Percentiles rank a stretch among this genome's conserved stretches.
Conservation (phyloP, 2,888 invertebrate genomes). For the Gibbula magus region DNA sequence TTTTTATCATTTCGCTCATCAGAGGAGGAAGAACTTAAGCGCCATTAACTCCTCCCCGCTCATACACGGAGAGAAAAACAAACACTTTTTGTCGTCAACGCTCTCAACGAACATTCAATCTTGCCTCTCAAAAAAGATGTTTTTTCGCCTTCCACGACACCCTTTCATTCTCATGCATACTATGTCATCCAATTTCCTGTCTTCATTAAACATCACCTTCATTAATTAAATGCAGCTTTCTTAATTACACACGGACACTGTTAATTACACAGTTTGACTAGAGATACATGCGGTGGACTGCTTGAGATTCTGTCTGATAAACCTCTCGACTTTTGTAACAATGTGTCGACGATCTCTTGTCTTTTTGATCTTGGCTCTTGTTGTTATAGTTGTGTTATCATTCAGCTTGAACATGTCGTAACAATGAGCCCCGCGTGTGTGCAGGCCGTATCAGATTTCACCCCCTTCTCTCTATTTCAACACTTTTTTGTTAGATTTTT, state of each 20-base stretch:
- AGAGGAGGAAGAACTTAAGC: background rate
- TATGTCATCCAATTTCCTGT: background rate
- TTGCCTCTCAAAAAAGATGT: background rate
- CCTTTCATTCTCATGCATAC: background rate
- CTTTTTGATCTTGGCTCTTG: background rate
- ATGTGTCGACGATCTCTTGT: background rate
- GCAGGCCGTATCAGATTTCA: no score
- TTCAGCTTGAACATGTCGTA: no score
- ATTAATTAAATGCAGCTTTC: background rate
- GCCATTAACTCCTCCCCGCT: background rate
- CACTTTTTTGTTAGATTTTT: no score
- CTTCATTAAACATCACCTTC: background rate
- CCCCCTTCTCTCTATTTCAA: no score
- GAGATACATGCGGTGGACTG: background rate
- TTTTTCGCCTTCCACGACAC: background rate
- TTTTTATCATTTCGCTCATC: no score
- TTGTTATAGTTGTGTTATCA: background rate
- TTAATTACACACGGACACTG: background rate
- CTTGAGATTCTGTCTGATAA: background rate
- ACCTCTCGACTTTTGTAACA: background rate
- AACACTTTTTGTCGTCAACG: background rate
- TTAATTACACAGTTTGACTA: background rate
- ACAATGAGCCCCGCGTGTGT: no score
- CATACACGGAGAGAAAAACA: background rate
- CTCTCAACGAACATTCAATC: background rate